Evolutionary conservation across 2,113 vertebrate genomes (phyloP).

Genomic region (Pagrus major): DNA sequence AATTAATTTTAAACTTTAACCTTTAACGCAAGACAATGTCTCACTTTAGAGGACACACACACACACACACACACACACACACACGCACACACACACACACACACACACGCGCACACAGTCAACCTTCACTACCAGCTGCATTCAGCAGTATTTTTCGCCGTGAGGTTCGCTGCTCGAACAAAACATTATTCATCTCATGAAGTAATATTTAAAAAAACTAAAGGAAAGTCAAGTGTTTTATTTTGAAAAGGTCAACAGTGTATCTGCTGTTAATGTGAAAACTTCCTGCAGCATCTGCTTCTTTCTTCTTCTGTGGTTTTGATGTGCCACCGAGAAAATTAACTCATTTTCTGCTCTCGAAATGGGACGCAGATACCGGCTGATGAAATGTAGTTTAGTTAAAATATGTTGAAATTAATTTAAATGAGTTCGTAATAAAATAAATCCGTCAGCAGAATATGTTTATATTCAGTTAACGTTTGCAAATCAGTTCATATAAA

Average conservation of each 20-base stretch:
- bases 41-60: neutral
- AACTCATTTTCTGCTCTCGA: neutral
- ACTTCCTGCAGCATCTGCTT: neutral
- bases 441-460: neutral
- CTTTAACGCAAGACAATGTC: neutral
- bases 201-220: neutral
- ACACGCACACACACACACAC: neutral
- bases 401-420: too few species aligned
- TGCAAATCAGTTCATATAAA: too few species aligned
- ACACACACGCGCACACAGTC: neutral
- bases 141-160: neutral
- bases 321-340: neutral
- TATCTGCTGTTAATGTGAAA: neutral
- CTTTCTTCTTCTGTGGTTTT: neutral
- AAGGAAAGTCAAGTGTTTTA: neutral
- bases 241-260: neutral
- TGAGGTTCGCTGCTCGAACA: constrained; percentile 4
- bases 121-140: constrained; percentile 1
- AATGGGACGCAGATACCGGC: neutral
- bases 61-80: constrained; percentile 6
- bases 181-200: neutral
- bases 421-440: too few species aligned
- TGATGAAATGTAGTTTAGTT: neutral
- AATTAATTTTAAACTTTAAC: constrained; percentile 3
- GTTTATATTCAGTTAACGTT: neutral